These are phyloP conservation scores for Ligdia adustata DNA, from an alignment of 2,888 invertebrate genomes.

Conservation along the genomic window DNA sequence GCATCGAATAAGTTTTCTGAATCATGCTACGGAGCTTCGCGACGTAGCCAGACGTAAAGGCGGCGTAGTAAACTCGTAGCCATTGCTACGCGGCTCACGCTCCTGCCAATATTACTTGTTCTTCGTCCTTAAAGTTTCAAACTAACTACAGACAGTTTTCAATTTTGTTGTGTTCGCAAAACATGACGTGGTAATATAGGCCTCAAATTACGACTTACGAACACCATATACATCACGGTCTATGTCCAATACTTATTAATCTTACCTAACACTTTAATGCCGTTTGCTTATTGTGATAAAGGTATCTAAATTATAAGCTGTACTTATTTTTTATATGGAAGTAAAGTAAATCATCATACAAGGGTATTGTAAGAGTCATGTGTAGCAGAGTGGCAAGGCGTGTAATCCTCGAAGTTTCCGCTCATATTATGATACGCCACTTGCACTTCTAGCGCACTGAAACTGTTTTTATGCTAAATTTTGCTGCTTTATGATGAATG, in stretches of 20 bases:
- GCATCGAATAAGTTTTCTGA: background rate
- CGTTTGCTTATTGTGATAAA: background rate
- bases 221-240: slow-evolving; percentile 5
- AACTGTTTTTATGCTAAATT: too few relatives aligned
- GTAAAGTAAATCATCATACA: background rate
- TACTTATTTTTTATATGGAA: too few relatives aligned
- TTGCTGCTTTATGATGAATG: too few relatives aligned
- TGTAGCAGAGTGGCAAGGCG: slow-evolving; percentile 34
- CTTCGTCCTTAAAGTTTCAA: slow-evolving; percentile 48
- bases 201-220: slow-evolving; percentile 13
- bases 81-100: slow-evolving; percentile 59
- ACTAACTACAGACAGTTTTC: slow-evolving; percentile 36
- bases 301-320: too few relatives aligned
- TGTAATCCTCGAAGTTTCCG: slow-evolving; percentile 53
- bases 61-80: slow-evolving; percentile 46
- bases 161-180: slow-evolving; percentile 32
- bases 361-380: slow-evolving; percentile 25
- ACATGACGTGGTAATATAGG: slow-evolving; percentile 24
- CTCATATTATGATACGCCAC: slow-evolving; percentile 26
- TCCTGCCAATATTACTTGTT: slow-evolving; percentile 59
- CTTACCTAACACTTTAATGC: background rate
- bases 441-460: too few relatives aligned
- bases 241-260: background rate
- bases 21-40: background rate
- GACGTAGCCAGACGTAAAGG: slow-evolving; percentile 39